phyloP scores from a whole-genome alignment of 2,888 invertebrate species.

The Psylliodes chrysocephalus region DNA sequence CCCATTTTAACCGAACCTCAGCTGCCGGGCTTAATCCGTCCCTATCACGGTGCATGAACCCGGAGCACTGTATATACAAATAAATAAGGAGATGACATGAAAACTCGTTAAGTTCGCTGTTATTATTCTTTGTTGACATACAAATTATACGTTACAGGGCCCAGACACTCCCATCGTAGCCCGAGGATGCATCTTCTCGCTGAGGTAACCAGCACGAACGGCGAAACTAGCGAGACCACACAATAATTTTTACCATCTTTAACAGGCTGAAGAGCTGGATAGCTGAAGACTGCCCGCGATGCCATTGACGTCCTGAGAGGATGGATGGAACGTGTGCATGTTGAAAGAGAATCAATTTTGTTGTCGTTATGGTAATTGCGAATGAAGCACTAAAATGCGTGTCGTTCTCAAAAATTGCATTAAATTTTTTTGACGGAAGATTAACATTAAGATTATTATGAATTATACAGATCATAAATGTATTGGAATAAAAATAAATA shows the following conservation, averaged over 20 bases:
- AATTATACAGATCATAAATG: no score
- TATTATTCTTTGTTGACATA: constrained; percentile 65
- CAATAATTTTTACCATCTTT: constrained; percentile 40
- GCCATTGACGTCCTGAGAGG: constrained; percentile 3
- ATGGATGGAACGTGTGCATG: neutral
- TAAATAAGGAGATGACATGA: constrained; percentile 61
- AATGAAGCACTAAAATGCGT: neutral
- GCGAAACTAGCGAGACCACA: constrained; percentile 41
- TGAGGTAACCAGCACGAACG: constrained; percentile 35
- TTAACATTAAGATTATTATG: no score
- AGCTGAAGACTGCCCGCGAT: constrained; percentile 1
- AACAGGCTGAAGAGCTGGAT: constrained; percentile 7
- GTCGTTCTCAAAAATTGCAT: no score
- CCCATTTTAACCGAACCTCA: neutral
- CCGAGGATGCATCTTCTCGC: constrained; percentile 43
- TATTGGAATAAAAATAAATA: no score
- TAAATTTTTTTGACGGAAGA: no score
- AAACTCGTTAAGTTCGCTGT: constrained; percentile 62
- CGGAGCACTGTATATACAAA: constrained; percentile 52
- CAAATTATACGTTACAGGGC: constrained; percentile 62
- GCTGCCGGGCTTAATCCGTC: constrained; percentile 19
- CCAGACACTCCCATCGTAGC: constrained; percentile 54
- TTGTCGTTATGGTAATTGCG: neutral
- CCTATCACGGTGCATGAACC: constrained; percentile 41
- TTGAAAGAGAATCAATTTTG: constrained; percentile 4